phyloP scores from a whole-genome alignment of 1,140 invertebrate genomes.

The Dryas iulia region DNA sequence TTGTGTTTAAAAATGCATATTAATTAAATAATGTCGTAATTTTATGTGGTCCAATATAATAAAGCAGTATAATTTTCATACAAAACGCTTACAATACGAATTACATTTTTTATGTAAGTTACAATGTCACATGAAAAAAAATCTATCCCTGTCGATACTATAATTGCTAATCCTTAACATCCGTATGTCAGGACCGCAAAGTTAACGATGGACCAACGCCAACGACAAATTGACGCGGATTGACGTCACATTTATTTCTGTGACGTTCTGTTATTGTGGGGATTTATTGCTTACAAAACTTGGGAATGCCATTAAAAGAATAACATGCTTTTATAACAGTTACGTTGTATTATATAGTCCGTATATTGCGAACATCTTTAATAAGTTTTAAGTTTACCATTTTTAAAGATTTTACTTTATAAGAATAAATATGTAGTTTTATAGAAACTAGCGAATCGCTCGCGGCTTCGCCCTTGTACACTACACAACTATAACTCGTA shows the following conservation, averaged over 20 bases:
- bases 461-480: too few relatives aligned
- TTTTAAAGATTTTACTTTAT: neutral
- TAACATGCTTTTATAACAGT: neutral
- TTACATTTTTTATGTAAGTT: too few relatives aligned
- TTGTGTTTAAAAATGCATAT: too few relatives aligned
- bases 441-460: too few relatives aligned
- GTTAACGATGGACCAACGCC: constrained; percentile 52
- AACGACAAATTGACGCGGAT: constrained; percentile 67
- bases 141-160: too few relatives aligned
- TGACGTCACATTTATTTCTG: constrained; percentile 73
- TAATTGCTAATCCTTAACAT: neutral
- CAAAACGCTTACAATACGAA: too few relatives aligned
- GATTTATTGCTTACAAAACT: constrained; percentile 66
- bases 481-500: too few relatives aligned
- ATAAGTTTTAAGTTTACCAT: neutral
- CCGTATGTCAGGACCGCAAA: constrained; percentile 46
- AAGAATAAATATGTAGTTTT: too few relatives aligned
- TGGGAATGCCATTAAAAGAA: constrained; percentile 63
- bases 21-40: too few relatives aligned
- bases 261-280: constrained; percentile 60
- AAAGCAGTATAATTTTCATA: too few relatives aligned
- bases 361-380: neutral
- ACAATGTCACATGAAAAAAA: too few relatives aligned
- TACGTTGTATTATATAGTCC: neutral
- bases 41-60: too few relatives aligned